Evolutionary conservation across 2,113 vertebrate species (phyloP).

Genomic region (Cheirogaleus medius): DNA sequence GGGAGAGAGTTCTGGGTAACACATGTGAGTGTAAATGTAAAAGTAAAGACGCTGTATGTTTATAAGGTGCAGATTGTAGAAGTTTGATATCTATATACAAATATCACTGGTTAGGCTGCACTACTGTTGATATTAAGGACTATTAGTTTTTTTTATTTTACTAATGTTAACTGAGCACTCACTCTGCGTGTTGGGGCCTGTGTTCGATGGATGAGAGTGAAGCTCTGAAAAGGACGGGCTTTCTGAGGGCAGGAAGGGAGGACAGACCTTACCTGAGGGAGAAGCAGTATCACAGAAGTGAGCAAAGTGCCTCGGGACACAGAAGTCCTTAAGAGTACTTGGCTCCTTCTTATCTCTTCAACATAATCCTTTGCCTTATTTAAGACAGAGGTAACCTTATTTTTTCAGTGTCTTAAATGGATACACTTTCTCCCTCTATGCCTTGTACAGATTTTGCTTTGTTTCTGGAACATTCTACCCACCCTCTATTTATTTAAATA

Average conservation of each 20-base stretch:
- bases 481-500: background rate
- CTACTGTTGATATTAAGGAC: background rate
- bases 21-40: background rate
- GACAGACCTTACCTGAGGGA: accelerated
- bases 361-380: background rate
- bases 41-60: background rate
- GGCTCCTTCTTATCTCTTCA: background rate
- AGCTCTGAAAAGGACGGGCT: background rate
- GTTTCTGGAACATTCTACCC: background rate
- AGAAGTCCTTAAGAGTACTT: accelerated
- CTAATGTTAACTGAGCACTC: background rate
- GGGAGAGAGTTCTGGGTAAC: background rate
- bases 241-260: background rate
- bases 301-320: background rate
- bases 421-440: accelerated
- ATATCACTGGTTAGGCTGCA: background rate
- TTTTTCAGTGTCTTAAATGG: background rate
- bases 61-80: background rate
- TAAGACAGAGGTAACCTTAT: background rate
- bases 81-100: background rate
- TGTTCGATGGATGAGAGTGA: no score
- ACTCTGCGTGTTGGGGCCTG: background rate
- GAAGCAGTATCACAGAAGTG: background rate
- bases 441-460: background rate
- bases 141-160: background rate